A percentile compares a stretch with the other conserved stretches of the same genome.
Evolutionary conservation across 2,888 invertebrate species (phyloP).

Genomic region (Herminia tarsipennalis): DNA sequence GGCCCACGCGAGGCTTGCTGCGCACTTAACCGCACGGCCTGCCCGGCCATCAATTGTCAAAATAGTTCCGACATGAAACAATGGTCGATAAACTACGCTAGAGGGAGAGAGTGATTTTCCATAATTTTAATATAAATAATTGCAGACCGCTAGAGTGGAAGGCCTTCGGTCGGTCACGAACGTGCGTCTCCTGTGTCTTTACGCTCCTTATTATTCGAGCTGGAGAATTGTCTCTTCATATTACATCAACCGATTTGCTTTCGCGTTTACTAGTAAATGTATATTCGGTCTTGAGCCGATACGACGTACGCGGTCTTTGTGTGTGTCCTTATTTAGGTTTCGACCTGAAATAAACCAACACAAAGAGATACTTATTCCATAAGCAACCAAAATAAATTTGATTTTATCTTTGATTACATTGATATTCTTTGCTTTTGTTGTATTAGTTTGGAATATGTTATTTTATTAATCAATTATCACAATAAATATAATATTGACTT

Average conservation of each 20-base stretch:
- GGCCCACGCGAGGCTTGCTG: constrained; percentile 63
- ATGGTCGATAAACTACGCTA: constrained; percentile 56
- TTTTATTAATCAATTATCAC: too few species aligned
- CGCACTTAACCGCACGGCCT: constrained; percentile 50
- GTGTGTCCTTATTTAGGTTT: not conserved
- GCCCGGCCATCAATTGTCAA: constrained; percentile 62
- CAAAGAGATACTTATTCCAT: not conserved
- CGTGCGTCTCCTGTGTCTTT: constrained; percentile 55
- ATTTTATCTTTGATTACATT: not conserved
- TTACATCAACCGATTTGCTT: constrained; percentile 38
- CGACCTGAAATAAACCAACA: not conserved
- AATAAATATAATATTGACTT: too few species aligned
- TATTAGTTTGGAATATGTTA: too few species aligned
- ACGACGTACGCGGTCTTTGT: not conserved
- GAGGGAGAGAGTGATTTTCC: constrained; percentile 69
- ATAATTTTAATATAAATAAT: constrained; percentile 73
- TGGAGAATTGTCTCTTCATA: constrained; percentile 45
- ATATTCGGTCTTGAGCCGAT: not conserved
- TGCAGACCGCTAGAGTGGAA: constrained; percentile 64
- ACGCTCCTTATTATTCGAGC: constrained; percentile 53
- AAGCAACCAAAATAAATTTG: not conserved
- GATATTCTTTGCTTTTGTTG: too few species aligned
- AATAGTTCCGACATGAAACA: constrained; percentile 64
- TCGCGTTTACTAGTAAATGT: constrained; percentile 19
- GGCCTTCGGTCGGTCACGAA: constrained; percentile 68